Conservation (phyloP, 2,888 invertebrate species). For the Lottia scabra region DNA sequence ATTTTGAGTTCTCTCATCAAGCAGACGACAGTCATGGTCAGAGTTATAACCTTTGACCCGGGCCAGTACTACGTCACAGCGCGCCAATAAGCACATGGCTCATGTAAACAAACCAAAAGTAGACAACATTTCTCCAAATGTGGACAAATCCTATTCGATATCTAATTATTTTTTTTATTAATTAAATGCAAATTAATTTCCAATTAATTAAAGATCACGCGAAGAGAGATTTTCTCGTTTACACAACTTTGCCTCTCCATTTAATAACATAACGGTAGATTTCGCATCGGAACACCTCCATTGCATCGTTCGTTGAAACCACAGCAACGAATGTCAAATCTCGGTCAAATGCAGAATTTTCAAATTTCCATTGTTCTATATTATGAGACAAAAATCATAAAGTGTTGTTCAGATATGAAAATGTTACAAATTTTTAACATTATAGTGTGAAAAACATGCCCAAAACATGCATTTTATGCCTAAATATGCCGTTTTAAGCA, state of each 20-base stretch:
- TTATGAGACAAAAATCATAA: background rate
- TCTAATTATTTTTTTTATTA: no score
- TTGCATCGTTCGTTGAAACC: no score
- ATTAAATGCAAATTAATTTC: no score
- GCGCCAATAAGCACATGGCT: constrained; percentile 44
- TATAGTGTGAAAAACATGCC: background rate
- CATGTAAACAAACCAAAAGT: constrained; percentile 21
- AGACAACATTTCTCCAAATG: background rate
- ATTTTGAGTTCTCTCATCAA: background rate
- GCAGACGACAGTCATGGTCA: constrained; percentile 46
- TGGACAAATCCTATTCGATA: no score
- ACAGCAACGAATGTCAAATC: no score
- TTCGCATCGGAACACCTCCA: no score
- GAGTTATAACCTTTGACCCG: constrained; percentile 45
- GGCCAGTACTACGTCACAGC: constrained; percentile 50
- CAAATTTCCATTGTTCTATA: background rate
- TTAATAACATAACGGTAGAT: no score
- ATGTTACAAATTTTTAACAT: background rate
- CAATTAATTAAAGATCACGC: no score
- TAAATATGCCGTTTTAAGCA: background rate
- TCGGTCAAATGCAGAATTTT: background rate
- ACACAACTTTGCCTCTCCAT: no score
- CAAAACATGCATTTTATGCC: background rate
- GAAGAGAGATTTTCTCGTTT: no score
- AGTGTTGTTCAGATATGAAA: background rate